Evolutionary conservation across 2,888 invertebrate species (phyloP), one percentile per base, ranked within the genome.

Genomic region (Idaea dimidiata): DNA sequence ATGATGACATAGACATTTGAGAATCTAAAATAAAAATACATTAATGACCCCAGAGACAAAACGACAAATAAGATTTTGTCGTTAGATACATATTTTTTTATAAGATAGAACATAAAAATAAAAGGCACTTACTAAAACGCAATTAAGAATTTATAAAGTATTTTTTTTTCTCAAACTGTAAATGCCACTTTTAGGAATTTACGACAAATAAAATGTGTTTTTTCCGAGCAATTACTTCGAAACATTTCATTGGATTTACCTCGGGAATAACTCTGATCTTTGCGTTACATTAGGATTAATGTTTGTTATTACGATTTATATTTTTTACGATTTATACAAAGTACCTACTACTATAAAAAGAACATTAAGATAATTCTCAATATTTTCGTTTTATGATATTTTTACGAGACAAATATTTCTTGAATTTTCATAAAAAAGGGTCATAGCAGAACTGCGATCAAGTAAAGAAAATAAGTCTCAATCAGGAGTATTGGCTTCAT

Each of bases 211-310:
- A 43, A 43, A 43, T 43, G 43, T 8, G 10, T 43, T 43, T 43
- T 43, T 43, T 43, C 43, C 43, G 43, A 43, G 43, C 43, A 43
- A 43, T 43, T 43, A 43, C 43, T 43, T 43, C 43, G 43, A 43
- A 43, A 43, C 43, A 43, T 43, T 43, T 43, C 43, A 43, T 43
- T 43, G 43, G 43, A 43, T 43, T 43, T 43, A 43, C 43, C 43
- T 43, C 10, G 43, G 43, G 43, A 43, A 43, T 43, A 43, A 10
- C 43, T 43, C 43, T 43, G 43, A 43, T 43, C 43, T 43, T 43
- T 43, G 7, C 6, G 6, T 43, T 43, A 43, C 43, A 14, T 43
- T 43, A 43, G 14, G 14, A 43, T 43, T 14, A 14, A 43, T 14
- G 10, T 43, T 43, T 10, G 43, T 43, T 43, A 14, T 43, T 14